Percentiles rank a stretch among this genome's conserved stretches.
These are phyloP conservation scores for Sacculina carcini DNA, from an alignment of 2,888 invertebrate genomes.

Conservation along the genomic window DNA sequence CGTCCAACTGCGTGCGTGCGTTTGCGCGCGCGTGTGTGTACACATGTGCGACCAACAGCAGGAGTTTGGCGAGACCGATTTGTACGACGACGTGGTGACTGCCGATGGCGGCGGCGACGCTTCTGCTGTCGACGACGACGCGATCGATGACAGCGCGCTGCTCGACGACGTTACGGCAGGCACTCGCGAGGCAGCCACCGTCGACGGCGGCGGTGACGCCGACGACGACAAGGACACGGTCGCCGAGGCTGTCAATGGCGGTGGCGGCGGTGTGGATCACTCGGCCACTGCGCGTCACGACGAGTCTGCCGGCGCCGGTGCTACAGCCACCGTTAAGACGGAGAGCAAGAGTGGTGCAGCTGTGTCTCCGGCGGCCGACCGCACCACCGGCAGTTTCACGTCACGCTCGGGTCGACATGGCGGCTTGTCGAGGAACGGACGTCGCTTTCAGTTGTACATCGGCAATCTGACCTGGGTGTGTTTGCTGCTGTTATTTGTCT, in stretches of 20 bases:
- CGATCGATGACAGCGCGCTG: slow-evolving; percentile 6
- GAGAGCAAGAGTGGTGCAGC: too few species aligned
- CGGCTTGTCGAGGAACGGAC: slow-evolving; percentile 21
- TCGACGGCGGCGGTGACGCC: too few species aligned
- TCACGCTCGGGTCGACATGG: slow-evolving; percentile 11
- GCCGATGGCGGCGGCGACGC: slow-evolving; percentile 12
- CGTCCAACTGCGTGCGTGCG: background rate
- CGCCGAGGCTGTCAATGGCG: background rate
- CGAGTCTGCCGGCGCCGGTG: background rate
- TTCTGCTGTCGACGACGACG: slow-evolving; percentile 9
- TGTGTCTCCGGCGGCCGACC: too few species aligned
- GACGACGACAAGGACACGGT: background rate
- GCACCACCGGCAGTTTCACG: slow-evolving; percentile 6
- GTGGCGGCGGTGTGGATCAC: slow-evolving; percentile 1
- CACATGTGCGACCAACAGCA: slow-evolving; percentile 10
- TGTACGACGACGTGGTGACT: slow-evolving; percentile 14
- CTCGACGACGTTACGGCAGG: slow-evolving; percentile 9
- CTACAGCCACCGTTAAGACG: too few species aligned
- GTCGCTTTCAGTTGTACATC: slow-evolving; percentile 76
- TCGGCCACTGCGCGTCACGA: slow-evolving; percentile 5
- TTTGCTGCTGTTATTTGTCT: background rate
- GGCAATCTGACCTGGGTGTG: slow-evolving; percentile 72
- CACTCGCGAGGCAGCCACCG: slow-evolving; percentile 7
- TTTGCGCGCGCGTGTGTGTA: slow-evolving; percentile 5
- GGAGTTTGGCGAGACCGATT: slow-evolving; percentile 14